Base-by-base conservation (phyloP, 2,113 vertebrate species). In the Eclectus roratus region DNA sequence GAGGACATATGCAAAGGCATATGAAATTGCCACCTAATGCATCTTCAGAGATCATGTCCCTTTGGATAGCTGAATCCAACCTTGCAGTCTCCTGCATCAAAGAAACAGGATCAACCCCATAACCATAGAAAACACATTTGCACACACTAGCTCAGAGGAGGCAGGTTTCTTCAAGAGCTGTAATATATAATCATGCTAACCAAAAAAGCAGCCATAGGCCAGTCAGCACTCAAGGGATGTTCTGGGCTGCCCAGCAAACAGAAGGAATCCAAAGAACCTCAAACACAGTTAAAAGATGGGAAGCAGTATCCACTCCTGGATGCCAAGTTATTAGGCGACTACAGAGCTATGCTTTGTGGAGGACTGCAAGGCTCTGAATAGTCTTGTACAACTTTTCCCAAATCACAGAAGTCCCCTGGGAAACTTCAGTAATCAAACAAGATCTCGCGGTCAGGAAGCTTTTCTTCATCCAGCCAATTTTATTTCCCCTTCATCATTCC, bases 361-460 rank as follows among this genome's bases (percentile, higher is more conserved):
- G 61, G 44, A 49, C 80, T 91, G 85, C 0, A 4, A 87, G 89
- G 77, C 93, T 91, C 92, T 94, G 89, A 94, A 79, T 46, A 89
- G 79, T 19, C 77, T 93, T 50, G 76, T 92, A 93, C 69, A 96
- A 47, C 79, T 92, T 97, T 97, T 97, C 97, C 96, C 97, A 97
- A 97, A 96, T 94, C 96, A 53, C 90, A 86, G 66, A 91, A 83
- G n/a, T 97, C 96, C 70, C 93, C 56, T 12, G 96, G 91, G 93
- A 95, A 91, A 87, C 33, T 55, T 88, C 95, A 94, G 80, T 70
- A 96, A 97, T 97, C 94, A 96, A 92, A 96, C 72, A 93, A 87
- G 85, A 96, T 97, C 97, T 97, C 50, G 80, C 0, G 53, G 96
- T 96, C 96, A 96, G 96, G 96, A 97, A 97, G 96, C 96, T 96